Evolutionary conservation across 2,113 vertebrate genomes (phyloP).

Genomic region (Ageneiosus marmoratus): DNA sequence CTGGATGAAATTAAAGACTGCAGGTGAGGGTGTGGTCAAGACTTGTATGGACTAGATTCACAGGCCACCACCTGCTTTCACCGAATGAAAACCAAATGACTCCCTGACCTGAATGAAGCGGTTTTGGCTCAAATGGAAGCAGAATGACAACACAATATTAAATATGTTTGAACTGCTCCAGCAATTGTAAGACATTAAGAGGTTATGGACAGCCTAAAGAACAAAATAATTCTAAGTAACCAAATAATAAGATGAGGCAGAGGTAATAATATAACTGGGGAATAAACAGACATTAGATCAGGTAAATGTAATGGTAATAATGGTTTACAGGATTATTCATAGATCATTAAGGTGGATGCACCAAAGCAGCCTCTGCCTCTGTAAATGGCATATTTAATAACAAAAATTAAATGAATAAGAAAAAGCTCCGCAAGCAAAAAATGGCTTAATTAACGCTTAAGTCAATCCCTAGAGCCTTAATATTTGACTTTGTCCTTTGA

Average conservation of each 20-base stretch:
- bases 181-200: neutral
- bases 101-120: constrained; percentile 27
- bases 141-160: neutral
- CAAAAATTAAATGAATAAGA: constrained; percentile 58
- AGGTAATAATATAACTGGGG: constrained; percentile 18
- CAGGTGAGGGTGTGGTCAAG: constrained; percentile 22
- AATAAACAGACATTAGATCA: constrained; percentile 3
- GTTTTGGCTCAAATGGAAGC: neutral
- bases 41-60: constrained; percentile 38
- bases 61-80: constrained; percentile 41
- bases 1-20: constrained; percentile 1
- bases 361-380: constrained; percentile 54
- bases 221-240: neutral
- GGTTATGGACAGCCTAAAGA: neutral
- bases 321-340: neutral
- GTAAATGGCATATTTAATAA: constrained; percentile 67
- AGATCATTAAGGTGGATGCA: constrained; percentile 3
- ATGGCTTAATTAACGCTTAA: constrained; percentile 61
- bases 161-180: neutral
- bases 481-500: constrained; percentile 15
- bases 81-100: constrained; percentile 31
- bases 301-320: constrained; percentile 3
- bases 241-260: neutral
- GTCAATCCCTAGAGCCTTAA: constrained; percentile 9
- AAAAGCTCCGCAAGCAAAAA: constrained; percentile 66